Conservation (phyloP, 2,797 vertebrate species). For the Myotis planiceps region DNA sequence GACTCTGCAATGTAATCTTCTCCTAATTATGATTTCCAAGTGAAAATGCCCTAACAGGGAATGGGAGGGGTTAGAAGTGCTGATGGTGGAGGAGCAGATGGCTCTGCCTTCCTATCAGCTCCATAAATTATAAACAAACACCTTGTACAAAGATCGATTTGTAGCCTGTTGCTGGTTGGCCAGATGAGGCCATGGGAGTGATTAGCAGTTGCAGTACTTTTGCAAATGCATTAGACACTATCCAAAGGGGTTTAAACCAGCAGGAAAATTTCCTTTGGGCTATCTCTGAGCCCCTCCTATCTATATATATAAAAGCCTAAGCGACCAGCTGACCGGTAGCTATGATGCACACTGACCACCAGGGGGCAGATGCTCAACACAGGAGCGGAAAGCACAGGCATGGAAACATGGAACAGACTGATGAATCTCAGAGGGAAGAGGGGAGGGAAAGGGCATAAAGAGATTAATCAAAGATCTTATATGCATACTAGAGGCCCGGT, state of each 20-base stretch:
- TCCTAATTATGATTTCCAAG: conserved; percentile 79
- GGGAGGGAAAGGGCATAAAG: too few relatives aligned
- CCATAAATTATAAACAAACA: conserved; percentile 83
- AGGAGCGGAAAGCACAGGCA: too few relatives aligned
- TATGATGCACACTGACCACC: too few relatives aligned
- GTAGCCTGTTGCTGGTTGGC: conserved; percentile 55
- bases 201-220: conserved; percentile 62
- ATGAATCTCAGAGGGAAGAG: too few relatives aligned
- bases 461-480: too few relatives aligned
- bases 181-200: conserved; percentile 61
- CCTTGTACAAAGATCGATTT: conserved; percentile 64
- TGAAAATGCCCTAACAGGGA: conserved; percentile 72
- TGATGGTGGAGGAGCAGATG: conserved; percentile 80
- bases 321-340: too few relatives aligned
- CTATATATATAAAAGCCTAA: too few relatives aligned
- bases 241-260: conserved; percentile 57
- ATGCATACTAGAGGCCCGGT: too few relatives aligned
- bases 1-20: conserved; percentile 63
- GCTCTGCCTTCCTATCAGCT: conserved; percentile 79
- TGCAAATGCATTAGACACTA: conserved; percentile 58
- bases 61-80: conserved; percentile 73
- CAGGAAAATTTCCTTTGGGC: conserved; percentile 46
- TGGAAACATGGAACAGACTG: too few relatives aligned
- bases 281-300: neutral
- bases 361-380: too few relatives aligned